Conservation (phyloP, 2,888 invertebrate genomes). For the Sipha maydis region DNA sequence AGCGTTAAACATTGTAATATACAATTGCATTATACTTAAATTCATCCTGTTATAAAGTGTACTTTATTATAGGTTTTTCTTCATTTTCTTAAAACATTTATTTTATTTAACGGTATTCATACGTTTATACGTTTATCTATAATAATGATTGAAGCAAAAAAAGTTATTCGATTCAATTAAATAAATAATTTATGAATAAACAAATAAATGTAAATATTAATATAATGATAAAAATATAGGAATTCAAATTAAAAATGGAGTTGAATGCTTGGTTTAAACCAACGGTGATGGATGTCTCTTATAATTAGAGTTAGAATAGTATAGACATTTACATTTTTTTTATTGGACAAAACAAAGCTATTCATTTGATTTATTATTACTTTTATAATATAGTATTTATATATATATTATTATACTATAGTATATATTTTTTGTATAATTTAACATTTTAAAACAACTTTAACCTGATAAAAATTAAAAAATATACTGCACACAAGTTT, state of each 20-base stretch:
- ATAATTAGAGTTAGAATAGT: too few relatives aligned
- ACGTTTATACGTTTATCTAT: background rate
- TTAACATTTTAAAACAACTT: too few relatives aligned
- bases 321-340: too few relatives aligned
- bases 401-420: too few relatives aligned
- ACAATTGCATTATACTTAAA: background rate
- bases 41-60: background rate
- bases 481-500: too few relatives aligned
- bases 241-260: background rate
- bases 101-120: background rate
- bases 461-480: too few relatives aligned
- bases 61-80: background rate
- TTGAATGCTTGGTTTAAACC: background rate
- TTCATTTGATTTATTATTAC: too few relatives aligned
- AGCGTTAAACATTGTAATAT: background rate
- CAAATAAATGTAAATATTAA: slow-evolving; percentile 19
- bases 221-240: background rate
- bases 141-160: background rate
- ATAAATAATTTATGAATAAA: background rate
- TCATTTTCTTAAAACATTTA: background rate
- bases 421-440: too few relatives aligned
- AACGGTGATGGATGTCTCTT: background rate
- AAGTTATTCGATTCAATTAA: background rate
- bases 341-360: too few relatives aligned
- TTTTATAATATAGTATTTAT: too few relatives aligned